Base-by-base conservation (phyloP, 2,113 vertebrate species). In the Pangasianodon hypophthalmus region DNA sequence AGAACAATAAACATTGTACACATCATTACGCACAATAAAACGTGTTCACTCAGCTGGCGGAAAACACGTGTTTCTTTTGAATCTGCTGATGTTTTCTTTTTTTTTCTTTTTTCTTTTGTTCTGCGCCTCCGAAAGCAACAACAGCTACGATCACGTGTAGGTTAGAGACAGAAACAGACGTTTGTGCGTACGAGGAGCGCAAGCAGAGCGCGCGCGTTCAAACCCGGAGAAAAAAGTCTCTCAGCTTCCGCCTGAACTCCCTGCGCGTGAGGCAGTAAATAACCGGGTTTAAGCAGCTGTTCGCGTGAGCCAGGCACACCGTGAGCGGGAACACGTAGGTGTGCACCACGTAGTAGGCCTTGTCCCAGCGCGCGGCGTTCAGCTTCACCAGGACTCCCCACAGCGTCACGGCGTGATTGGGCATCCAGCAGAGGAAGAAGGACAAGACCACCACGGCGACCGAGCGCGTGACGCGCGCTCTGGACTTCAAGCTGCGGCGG, bases 361-460 rank as follows among this genome's bases (percentile, higher is more conserved):
- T 91, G 91, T 96, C 94, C 95, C 95, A 96, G 91, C 95, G 89
- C 2, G 92, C 94, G 0, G 64, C 94, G 89, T 96, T 96, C 24
- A 96, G 92, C 89, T 97, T 96, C 80, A 97, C 96, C 91, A 96
- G 90, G 6, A 96, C 96, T 1, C 96, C 95, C 96, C 96, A 97
- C 46, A 97, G 37, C 19, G 96, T 97, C 89, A 97, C 94, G 89
- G 95, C 95, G 1, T 94, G 93, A 79, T 95, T 95, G 3, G 95
- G 95, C 91, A 94, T 93, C 95, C 96, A 94, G 89, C 96, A 97
- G 24, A 96, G 58, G 77, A 96, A 96, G 92, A 95, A 93, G 13
- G 93, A 93, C 86, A 94, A 85, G 46, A 95, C 94, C 5, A 95
- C 92, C 10, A 95, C 92, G 83, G 93, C 95, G 91, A 96, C 86